phyloP scores from a whole-genome alignment of 2,113 vertebrate genomes.

The Platycercus adscitus region DNA sequence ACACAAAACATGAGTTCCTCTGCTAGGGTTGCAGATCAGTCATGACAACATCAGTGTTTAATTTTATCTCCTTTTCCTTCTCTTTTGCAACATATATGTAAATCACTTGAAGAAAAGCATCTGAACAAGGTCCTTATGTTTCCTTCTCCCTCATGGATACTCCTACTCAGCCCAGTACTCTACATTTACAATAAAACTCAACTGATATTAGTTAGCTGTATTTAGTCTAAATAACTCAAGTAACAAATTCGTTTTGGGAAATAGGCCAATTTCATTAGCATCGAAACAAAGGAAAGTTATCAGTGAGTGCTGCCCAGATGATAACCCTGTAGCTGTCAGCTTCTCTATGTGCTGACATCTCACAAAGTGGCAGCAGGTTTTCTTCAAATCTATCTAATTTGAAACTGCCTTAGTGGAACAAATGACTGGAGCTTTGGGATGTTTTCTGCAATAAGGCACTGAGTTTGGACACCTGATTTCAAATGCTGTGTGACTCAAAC shows the following conservation, averaged over 20 bases:
- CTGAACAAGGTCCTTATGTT: neutral
- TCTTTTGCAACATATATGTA: neutral
- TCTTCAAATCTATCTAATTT: neutral
- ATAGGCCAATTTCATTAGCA: neutral
- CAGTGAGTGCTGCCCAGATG: neutral
- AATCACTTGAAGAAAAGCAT: neutral
- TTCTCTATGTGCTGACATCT: neutral
- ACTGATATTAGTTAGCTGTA: neutral
- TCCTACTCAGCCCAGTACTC: neutral
- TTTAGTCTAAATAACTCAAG: neutral
- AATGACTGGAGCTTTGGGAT: neutral
- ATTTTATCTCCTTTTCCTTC: neutral
- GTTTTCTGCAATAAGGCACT: neutral
- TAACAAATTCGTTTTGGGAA: neutral
- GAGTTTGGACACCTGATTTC: slow-evolving; percentile 7
- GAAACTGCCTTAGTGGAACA: neutral
- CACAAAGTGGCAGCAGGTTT: neutral
- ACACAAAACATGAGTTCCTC: neutral
- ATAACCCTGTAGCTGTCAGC: neutral
- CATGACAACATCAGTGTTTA: neutral
- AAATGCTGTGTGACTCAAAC: neutral
- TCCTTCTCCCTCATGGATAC: neutral
- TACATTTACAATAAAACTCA: neutral
- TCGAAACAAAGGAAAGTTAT: neutral
- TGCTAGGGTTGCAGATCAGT: neutral